Percentiles rank a stretch among this genome's conserved stretches.
phyloP scores from a whole-genome alignment of 2,888 invertebrate species.

The Phaonia tiefii region DNA sequence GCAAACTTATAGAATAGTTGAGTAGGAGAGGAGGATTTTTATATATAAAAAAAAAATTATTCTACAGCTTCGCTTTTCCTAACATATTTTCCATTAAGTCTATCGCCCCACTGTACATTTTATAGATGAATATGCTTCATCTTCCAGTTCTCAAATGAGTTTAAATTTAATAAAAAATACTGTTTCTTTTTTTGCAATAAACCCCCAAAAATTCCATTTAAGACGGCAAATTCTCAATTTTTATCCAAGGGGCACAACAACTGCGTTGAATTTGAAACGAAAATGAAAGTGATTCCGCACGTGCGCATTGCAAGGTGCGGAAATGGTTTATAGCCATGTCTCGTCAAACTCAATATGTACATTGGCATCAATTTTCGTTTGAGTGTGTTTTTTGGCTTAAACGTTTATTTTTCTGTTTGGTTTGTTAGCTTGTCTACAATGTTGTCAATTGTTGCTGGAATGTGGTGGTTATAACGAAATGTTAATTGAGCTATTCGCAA shows the following conservation, averaged over 20 bases:
- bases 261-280: neutral
- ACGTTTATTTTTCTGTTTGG: too few relatives aligned
- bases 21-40: too few relatives aligned
- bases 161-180: too few relatives aligned
- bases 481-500: slow-evolving; percentile 16
- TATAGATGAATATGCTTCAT: too few relatives aligned
- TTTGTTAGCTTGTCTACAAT: neutral
- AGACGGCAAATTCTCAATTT: neutral
- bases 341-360: neutral
- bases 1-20: too few relatives aligned
- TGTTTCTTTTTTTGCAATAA: too few relatives aligned
- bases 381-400: slow-evolving; percentile 24
- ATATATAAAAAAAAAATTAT: too few relatives aligned
- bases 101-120: too few relatives aligned
- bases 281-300: slow-evolving; percentile 60
- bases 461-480: slow-evolving; percentile 16
- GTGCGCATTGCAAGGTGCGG: slow-evolving; percentile 60
- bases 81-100: too few relatives aligned
- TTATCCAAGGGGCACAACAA: neutral
- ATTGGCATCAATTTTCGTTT: slow-evolving; percentile 47
- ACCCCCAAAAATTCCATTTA: too few relatives aligned
- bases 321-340: slow-evolving; percentile 56
- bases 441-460: neutral
- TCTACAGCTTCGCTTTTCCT: too few relatives aligned
- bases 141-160: too few relatives aligned